Conservation (phyloP, 2,888 invertebrate species). For the Tiliacea citrago region DNA sequence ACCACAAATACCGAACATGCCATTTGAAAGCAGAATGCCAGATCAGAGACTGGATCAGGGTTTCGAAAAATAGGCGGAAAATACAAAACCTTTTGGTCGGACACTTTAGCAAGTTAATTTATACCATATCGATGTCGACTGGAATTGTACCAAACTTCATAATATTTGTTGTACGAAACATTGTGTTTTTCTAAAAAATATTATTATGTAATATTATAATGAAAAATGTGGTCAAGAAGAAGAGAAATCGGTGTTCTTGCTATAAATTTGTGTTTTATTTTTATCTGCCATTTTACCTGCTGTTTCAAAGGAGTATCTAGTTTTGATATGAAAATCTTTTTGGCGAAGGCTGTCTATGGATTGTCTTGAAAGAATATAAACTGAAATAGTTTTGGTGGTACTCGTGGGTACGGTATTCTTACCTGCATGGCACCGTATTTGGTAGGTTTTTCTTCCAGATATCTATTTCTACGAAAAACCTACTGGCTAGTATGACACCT, state of each 20-base stretch:
- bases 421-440: too few species aligned
- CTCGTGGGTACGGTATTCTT: background rate
- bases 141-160: slow-evolving; percentile 61
- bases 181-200: slow-evolving; percentile 68
- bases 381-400: background rate
- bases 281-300: background rate
- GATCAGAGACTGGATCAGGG: background rate
- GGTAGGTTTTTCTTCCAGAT: background rate
- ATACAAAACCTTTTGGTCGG: slow-evolving; percentile 20
- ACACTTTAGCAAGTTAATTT: slow-evolving; percentile 44
- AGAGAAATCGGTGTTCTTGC: slow-evolving; percentile 64
- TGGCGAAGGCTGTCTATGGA: too few species aligned
- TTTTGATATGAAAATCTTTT: too few species aligned
- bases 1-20: too few species aligned
- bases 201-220: slow-evolving; percentile 71
- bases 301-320: background rate
- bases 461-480: background rate
- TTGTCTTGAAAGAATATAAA: background rate
- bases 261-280: slow-evolving; percentile 60
- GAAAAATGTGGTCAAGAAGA: slow-evolving; percentile 68
- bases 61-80: background rate
- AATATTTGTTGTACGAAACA: slow-evolving; percentile 65
- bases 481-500: background rate
- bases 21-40: background rate
- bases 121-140: slow-evolving; percentile 65